Evolutionary conservation across 2,113 vertebrate genomes (phyloP), one percentile per base, ranked within the genome.

Genomic region (Aptenodytes patagonicus): DNA sequence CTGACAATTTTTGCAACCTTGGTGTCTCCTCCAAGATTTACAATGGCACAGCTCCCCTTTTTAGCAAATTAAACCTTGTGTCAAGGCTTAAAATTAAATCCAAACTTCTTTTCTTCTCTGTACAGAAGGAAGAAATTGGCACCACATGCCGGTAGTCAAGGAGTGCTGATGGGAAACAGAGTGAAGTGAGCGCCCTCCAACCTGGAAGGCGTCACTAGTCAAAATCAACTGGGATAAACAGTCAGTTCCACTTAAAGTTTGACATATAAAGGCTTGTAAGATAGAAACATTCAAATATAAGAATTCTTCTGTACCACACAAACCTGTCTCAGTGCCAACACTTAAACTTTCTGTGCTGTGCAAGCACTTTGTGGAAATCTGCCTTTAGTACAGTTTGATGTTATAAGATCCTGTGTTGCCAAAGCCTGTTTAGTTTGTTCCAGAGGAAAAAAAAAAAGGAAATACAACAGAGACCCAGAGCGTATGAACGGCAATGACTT

Each of bases 61-160:
- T 98, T 97, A 98, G 97, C 97, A 98, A 98, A 98, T 98, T 98
- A 98, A 98, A 98, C 97, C 97, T 98, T 69, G 97, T 97, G 97
- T 98, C 97, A 98, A 98, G 96, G 91, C 95, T 98, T 96, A 97
- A 97, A 97, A 98, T 98, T 96, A 98, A 98, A 97, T 98, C 95
- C 97, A 98, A 98, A 97, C 95, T 94, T 81, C 95, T 92, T 97
- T 94, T 96, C 83, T 98, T 98, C 97, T 97, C 90, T 94, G 97
- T 96, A 88, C 93, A 97, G 97, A 97, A 97, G 96, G 96, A 98
- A 98, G 94, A 98, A 98, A 98, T 98, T 98, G 98, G 97, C 98
- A 98, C 96, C 98, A 98, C 97, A 98, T 98, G 97, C 93, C 79
- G 26, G 97, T 89, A 97, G 97, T 97, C 94, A 87, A 97, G 93